phyloP scores from a whole-genome alignment of 2,113 vertebrate species.

The Gorilla gorilla region DNA sequence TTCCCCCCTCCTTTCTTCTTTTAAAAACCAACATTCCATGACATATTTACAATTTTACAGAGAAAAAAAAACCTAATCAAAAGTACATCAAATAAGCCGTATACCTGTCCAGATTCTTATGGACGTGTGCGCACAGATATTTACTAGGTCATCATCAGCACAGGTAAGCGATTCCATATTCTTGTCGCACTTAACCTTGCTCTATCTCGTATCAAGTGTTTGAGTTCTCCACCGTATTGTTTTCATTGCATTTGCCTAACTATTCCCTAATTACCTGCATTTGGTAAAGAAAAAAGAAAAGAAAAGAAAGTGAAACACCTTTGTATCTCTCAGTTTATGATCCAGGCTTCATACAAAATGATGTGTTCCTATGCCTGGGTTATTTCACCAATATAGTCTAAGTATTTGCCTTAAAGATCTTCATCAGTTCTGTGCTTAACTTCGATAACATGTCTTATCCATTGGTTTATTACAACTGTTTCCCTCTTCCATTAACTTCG shows the following conservation, averaged over 20 bases:
- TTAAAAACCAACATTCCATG: conserved; percentile 25
- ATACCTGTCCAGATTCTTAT: not conserved
- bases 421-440: not conserved
- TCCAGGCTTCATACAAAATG: not conserved
- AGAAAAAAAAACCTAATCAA: not conserved
- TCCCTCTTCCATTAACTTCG: not conserved
- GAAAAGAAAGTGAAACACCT: not conserved
- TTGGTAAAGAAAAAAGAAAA: no score
- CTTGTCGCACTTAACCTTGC: not conserved
- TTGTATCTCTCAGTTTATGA: not conserved
- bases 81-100: not conserved
- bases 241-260: no score
- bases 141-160: not conserved
- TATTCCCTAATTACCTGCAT: not conserved
- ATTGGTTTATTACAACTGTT: not conserved
- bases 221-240: rapidly evolving
- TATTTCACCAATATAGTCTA: not conserved
- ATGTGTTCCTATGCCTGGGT: not conserved
- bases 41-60: not conserved
- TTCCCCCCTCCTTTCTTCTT: conserved; percentile 53
- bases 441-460: not conserved
- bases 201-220: not conserved
- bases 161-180: not conserved
- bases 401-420: not conserved
- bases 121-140: rapidly evolving